Evolutionary conservation across 2,113 vertebrate genomes (phyloP).

Genomic region (Sula dactylatra): DNA sequence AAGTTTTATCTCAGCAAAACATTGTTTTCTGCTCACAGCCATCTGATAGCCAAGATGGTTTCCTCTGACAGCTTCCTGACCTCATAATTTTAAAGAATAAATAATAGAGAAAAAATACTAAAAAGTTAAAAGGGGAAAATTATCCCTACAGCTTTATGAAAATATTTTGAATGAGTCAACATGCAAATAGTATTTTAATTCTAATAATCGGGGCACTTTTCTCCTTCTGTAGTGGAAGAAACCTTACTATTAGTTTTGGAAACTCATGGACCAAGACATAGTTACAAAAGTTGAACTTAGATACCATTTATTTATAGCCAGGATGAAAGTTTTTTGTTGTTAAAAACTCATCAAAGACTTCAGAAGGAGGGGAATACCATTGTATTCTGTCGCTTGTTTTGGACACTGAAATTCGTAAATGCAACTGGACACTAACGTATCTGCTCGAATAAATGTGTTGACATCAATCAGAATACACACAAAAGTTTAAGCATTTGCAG

Average conservation of each 20-base stretch:
- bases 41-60: not conserved
- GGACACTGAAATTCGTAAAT: not conserved
- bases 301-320: not conserved
- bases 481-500: not conserved
- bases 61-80: not conserved
- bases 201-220: not conserved
- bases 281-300: not conserved
- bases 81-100: not conserved
- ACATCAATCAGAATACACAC: not conserved
- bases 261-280: not conserved
- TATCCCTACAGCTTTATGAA: not conserved
- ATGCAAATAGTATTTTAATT: not conserved
- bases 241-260: not conserved
- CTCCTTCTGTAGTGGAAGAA: not conserved
- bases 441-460: not conserved
- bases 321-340: not conserved
- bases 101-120: not conserved
- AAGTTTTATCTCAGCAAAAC: not conserved
- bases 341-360: not conserved
- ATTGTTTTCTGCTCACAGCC: not conserved
- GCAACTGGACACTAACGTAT: not conserved
- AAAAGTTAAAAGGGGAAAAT: not conserved
- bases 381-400: not conserved
- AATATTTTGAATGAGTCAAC: not conserved
- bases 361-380: not conserved